These are phyloP conservation scores for Tragelaphus strepsiceros DNA, from an alignment of 2,113 vertebrate species.

Conservation along the genomic window DNA sequence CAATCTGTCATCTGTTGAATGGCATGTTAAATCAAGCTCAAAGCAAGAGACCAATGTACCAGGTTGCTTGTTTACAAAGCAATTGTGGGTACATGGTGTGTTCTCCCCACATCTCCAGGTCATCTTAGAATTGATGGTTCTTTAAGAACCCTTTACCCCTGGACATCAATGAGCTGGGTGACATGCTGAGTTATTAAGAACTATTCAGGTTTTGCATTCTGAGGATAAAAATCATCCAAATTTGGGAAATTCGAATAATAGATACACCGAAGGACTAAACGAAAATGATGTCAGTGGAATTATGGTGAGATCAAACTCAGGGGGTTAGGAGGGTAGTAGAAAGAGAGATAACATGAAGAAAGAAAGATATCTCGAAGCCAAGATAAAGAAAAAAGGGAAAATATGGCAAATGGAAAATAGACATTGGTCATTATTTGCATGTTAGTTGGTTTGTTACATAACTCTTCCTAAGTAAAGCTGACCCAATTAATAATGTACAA, in stretches of 20 bases:
- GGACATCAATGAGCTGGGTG: background rate
- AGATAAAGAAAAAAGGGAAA: conserved; percentile 1
- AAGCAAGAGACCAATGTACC: background rate
- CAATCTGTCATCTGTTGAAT: background rate
- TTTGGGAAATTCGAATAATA: background rate
- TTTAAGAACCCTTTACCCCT: background rate
- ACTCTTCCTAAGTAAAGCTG: conserved; percentile 57
- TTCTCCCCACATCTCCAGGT: background rate
- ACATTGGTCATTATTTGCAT: conserved; percentile 29
- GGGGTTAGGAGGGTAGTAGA: background rate
- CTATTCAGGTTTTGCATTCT: background rate
- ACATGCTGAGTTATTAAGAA: background rate
- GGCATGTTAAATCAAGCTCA: background rate
- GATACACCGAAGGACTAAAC: background rate
- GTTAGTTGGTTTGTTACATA: conserved; percentile 16
- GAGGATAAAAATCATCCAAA: background rate
- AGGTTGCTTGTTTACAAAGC: background rate
- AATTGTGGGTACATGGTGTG: background rate
- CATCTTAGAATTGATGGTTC: background rate
- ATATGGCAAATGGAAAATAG: conserved; percentile 34
- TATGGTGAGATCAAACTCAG: background rate
- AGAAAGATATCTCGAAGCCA: background rate
- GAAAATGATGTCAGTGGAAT: background rate
- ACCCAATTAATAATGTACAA: conserved; percentile 45
- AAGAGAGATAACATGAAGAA: background rate